These are phyloP conservation scores for Nylanderia fulva DNA, from an alignment of 1,140 invertebrate species.

Conservation along the genomic window DNA sequence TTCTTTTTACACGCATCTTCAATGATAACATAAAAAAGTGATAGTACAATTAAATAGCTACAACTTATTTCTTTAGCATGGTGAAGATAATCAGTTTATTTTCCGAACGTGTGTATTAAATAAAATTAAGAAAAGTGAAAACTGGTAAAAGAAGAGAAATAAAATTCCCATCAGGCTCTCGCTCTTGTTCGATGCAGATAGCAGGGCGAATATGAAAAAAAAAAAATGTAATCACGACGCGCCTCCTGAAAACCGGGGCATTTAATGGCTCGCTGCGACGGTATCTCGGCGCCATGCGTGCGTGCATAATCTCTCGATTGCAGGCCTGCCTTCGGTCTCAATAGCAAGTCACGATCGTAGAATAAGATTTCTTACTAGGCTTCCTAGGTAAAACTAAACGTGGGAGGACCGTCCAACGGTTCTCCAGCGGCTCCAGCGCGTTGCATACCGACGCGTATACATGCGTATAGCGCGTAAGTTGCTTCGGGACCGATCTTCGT, in stretches of 20 bases:
- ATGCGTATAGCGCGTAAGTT: conserved; percentile 49
- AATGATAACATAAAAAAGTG: too few species aligned
- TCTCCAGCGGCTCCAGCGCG: conserved; percentile 52
- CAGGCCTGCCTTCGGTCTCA: conserved; percentile 19
- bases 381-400: conserved; percentile 66
- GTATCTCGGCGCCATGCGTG: conserved; percentile 65
- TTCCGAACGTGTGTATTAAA: neutral
- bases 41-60: too few species aligned
- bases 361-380: conserved; percentile 67
- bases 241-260: neutral
- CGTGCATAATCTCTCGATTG: conserved; percentile 45
- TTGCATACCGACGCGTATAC: conserved; percentile 67
- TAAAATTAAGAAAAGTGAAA: neutral
- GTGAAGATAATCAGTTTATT: neutral
- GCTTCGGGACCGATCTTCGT: conserved; percentile 65
- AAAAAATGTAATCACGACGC: neutral
- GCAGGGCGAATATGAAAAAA: neutral
- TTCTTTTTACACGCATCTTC: too few species aligned
- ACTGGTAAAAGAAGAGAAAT: neutral
- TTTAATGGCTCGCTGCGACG: neutral
- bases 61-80: too few species aligned
- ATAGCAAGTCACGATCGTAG: conserved; percentile 49
- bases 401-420: conserved; percentile 35
- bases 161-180: neutral
- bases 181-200: neutral